These are phyloP conservation scores for Lucilia cuprina DNA, from an alignment of 1,140 invertebrate genomes.

Conservation along the genomic window DNA sequence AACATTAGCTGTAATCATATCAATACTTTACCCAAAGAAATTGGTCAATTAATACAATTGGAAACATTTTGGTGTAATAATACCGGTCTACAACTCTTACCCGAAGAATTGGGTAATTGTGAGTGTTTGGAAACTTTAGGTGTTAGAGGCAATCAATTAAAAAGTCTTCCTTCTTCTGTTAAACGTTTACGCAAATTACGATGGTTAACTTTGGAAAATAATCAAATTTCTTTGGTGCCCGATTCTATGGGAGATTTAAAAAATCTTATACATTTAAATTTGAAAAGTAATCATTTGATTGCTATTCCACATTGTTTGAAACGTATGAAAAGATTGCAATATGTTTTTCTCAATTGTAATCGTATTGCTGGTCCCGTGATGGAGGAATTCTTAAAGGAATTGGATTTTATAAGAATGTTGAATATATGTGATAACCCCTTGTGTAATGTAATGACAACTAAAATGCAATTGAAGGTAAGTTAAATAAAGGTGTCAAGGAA, in stretches of 20 bases:
- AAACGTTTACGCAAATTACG: slow-evolving; percentile 65
- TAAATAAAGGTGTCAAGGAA: not conserved
- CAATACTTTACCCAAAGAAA: slow-evolving; percentile 69
- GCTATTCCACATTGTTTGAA: slow-evolving; percentile 64
- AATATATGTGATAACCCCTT: slow-evolving; percentile 66
- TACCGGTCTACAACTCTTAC: slow-evolving; percentile 67
- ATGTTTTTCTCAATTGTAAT: slow-evolving; percentile 67
- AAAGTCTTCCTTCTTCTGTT: slow-evolving; percentile 65
- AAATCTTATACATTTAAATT: slow-evolving; percentile 67
- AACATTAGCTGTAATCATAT: slow-evolving; percentile 87
- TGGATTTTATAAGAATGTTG: slow-evolving; percentile 63
- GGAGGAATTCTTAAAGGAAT: slow-evolving; percentile 51
- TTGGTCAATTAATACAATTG: slow-evolving; percentile 75
- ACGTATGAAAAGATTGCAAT: slow-evolving; percentile 65
- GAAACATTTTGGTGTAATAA: slow-evolving; percentile 78
- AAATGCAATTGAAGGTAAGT: slow-evolving; percentile 26
- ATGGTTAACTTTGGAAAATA: slow-evolving; percentile 70
- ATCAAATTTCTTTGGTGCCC: slow-evolving; percentile 66
- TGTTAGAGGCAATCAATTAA: slow-evolving; percentile 68
- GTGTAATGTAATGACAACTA: slow-evolving; percentile 44
- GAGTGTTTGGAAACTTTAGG: slow-evolving; percentile 76
- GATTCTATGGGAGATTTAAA: slow-evolving; percentile 63
- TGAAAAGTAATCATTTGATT: slow-evolving; percentile 65
- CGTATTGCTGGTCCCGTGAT: slow-evolving; percentile 54
- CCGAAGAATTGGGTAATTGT: slow-evolving; percentile 74